Evolutionary conservation across 64 coral and sea anemone species (phyloP).

Genomic region (Montipora cactus): DNA sequence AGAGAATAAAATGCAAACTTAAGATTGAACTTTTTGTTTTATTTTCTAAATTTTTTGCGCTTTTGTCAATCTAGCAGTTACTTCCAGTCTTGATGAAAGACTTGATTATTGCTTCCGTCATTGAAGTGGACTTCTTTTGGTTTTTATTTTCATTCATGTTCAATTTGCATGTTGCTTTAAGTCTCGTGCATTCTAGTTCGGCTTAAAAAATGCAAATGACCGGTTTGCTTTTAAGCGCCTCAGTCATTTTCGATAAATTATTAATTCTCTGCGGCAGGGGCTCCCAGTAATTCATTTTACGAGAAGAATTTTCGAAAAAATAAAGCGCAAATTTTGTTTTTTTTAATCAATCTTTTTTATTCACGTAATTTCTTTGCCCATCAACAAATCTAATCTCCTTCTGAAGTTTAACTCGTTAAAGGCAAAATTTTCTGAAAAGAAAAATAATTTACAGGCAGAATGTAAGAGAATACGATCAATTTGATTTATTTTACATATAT

Average conservation of each 20-base stretch:
- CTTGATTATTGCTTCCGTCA: constrained; percentile 27
- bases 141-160: constrained; percentile 1
- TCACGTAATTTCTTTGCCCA: constrained; percentile 23
- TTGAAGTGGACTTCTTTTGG: constrained; percentile 37
- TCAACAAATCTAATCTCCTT: constrained; percentile 34
- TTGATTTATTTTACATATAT: constrained; percentile 65
- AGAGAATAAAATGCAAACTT: not conserved
- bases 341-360: constrained; percentile 42
- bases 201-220: constrained; percentile 54
- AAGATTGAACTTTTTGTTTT: not conserved
- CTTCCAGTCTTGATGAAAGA: constrained; percentile 21
- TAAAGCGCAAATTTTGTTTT: not conserved
- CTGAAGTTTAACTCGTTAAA: constrained; percentile 15
- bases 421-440: constrained; percentile 31
- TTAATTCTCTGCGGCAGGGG: constrained; percentile 41
- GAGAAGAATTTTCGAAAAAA: not conserved
- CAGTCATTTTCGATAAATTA: constrained; percentile 60
- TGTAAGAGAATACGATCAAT: constrained; percentile 60
- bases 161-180: constrained; percentile 51
- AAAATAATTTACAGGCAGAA: constrained; percentile 62
- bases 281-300: constrained; percentile 5
- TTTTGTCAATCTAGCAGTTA: constrained; percentile 5
- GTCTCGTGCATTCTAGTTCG: constrained; percentile 26
- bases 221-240: constrained; percentile 35
- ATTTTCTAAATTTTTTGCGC: not conserved